Evolutionary conservation across 2,797 vertebrate genomes (phyloP).

Genomic region (Myotis findleyi): DNA sequence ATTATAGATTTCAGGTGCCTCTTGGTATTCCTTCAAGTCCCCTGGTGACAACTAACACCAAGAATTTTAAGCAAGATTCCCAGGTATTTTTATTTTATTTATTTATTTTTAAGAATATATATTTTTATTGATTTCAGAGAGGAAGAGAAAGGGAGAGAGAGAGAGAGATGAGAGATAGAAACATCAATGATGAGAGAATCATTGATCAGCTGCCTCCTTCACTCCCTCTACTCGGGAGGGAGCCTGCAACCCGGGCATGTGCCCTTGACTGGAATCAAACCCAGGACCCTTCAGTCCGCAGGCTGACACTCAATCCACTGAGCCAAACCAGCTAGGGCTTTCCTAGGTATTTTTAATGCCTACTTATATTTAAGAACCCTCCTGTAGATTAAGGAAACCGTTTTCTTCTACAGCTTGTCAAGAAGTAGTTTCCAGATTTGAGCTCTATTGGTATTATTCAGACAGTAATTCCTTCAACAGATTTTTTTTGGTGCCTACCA

Average conservation of each 20-base stretch:
- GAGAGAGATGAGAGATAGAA: too few relatives aligned
- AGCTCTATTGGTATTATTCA: not conserved
- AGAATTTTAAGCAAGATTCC: conserved; percentile 37
- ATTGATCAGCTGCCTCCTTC: too few relatives aligned
- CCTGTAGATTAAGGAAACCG: conserved; percentile 20
- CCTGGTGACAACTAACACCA: conserved; percentile 31
- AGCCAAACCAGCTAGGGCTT: not conserved
- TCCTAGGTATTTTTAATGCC: conserved; percentile 29
- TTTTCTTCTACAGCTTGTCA: conserved; percentile 45
- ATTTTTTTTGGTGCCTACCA: not conserved
- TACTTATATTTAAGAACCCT: conserved; percentile 26
- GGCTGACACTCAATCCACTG: too few relatives aligned
- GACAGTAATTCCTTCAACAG: conserved; percentile 46
- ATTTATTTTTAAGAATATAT: too few relatives aligned
- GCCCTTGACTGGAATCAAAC: too few relatives aligned
- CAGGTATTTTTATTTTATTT: conserved; percentile 27
- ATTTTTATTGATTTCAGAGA: too few relatives aligned
- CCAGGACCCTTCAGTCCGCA: too few relatives aligned
- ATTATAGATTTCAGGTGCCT: not conserved
- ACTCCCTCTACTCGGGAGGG: too few relatives aligned
- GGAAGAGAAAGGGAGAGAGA: too few relatives aligned
- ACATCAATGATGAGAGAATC: too few relatives aligned
- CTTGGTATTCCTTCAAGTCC: conserved; percentile 7
- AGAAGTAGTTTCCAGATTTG: conserved; percentile 12
- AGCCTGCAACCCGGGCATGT: too few relatives aligned